A percentile compares a stretch with the other conserved stretches of the same genome.
phyloP scores from a whole-genome alignment of 2,797 vertebrate genomes.

The Hemibagrus guttatus region DNA sequence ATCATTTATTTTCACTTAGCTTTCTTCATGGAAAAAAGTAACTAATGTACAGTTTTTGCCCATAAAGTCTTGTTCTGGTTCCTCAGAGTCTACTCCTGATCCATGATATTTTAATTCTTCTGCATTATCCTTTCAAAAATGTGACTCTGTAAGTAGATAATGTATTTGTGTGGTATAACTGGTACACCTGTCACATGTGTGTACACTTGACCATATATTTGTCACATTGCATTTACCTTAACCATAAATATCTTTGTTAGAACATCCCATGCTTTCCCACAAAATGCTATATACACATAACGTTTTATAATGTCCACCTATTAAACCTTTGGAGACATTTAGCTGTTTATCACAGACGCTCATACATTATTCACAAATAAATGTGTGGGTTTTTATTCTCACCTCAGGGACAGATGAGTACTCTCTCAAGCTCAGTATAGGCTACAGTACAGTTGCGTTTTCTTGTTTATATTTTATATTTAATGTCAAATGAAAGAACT shows the following conservation, averaged over 20 bases:
- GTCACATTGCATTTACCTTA: neutral
- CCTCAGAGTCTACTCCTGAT: neutral
- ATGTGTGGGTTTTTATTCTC: slow-evolving; percentile 12
- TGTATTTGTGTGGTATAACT: neutral
- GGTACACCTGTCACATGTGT: neutral
- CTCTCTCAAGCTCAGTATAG: neutral
- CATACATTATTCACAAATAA: slow-evolving; percentile 25
- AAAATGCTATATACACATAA: neutral
- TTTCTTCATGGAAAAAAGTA: neutral
- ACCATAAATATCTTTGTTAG: neutral
- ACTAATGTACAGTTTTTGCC: neutral
- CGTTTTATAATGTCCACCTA: neutral
- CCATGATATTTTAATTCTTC: neutral
- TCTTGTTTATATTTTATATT: slow-evolving; percentile 4
- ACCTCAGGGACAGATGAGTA: slow-evolving; percentile 13
- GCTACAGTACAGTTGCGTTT: neutral
- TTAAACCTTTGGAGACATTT: neutral
- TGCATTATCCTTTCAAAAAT: neutral
- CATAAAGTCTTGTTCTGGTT: neutral
- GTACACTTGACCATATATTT: neutral
- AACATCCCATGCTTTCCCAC: neutral
- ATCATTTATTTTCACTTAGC: neutral
- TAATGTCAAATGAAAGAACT: slow-evolving; percentile 10
- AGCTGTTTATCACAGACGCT: slow-evolving; percentile 4
- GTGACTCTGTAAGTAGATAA: neutral